Base-by-base conservation (phyloP, 2,888 invertebrate species). In the Eupelmus urozonus region DNA sequence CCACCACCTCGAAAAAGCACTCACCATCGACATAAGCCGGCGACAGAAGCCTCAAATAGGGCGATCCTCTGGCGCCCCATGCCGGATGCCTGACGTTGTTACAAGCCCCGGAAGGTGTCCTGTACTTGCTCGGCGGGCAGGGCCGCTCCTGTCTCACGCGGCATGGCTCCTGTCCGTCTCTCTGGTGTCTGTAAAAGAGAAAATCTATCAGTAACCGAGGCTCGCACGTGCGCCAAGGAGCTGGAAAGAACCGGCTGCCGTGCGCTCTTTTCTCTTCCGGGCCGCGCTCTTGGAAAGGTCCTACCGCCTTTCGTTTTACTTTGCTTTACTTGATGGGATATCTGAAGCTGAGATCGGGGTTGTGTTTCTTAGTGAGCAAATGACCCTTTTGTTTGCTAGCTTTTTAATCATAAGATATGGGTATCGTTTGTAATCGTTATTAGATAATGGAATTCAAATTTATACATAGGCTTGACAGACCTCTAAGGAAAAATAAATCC, bases 41-140 rank as follows among this genome's bases (percentile, higher is more conserved):
- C 2, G 93, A 92, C 81, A 96, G 87, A 20, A 95, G 90, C 81
- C 96, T 92, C 49, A 95, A 90, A 88, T 96, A 95, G 3, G 95
- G 93, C 70, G 95, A 95, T 9, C 95, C 95, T 45, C 96, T 92
- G 71, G 94, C 92, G 0, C 97, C 97, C 96, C 96, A 96, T 29
- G 93, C 93, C 1, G 96, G 93, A 88, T 96, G 95, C 53, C 96
- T 92, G 1, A 97, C 94, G 87, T 97, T 97, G 90, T 97, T 97
- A 90, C 97, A 97, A 85, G 95, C 94, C 0, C 96, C 97, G 60
- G 94, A 95, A 0, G 94, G 93, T 78, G 94, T 93, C 70, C 97
- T 92, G 90, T 94, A 97, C 89, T 95, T 96, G 91, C 94, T 95
- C 1, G 96, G 96, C 11, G 95, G 95, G 85, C 96, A 96, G 16